These are phyloP conservation scores for Caranx melampygus DNA, from an alignment of 2,113 vertebrate species.

Conservation along the genomic window DNA sequence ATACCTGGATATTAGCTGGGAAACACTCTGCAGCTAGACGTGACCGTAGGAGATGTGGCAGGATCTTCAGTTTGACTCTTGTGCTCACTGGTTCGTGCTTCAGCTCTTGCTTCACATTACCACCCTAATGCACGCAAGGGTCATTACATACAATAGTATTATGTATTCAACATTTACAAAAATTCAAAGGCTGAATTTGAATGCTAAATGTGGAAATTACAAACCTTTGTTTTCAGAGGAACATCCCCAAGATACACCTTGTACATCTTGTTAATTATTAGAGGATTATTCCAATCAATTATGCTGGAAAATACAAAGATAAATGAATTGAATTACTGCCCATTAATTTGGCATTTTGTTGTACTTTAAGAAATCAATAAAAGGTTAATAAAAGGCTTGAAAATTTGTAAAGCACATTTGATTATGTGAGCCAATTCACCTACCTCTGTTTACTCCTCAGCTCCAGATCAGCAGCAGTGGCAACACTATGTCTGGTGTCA, in stretches of 20 bases:
- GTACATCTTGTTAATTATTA: slow-evolving; percentile 97
- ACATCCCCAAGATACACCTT: slow-evolving; percentile 98
- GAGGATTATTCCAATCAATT: slow-evolving; percentile 98
- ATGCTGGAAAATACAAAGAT: slow-evolving; percentile 83
- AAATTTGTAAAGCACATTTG: not conserved
- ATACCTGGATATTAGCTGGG: slow-evolving; percentile 97
- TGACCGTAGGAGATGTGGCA: slow-evolving; percentile 95
- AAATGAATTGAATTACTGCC: not conserved
- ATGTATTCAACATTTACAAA: not conserved
- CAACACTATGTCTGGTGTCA: slow-evolving; percentile 96
- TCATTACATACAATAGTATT: not conserved
- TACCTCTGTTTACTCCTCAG: slow-evolving; percentile 98
- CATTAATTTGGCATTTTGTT: not conserved
- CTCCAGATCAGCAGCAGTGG: slow-evolving; percentile 96
- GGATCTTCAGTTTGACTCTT: slow-evolving; percentile 97
- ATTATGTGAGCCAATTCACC: not conserved
- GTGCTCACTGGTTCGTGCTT: slow-evolving; percentile 98
- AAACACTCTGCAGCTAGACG: slow-evolving; percentile 95
- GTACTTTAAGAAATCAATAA: too few species aligned
- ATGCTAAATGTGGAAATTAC: slow-evolving; percentile 22
- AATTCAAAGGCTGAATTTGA: not conserved
- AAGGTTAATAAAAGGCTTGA: not conserved
- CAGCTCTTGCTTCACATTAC: slow-evolving; percentile 92
- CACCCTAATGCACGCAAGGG: slow-evolving; percentile 81
- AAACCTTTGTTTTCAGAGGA: slow-evolving; percentile 97